Percentiles rank a stretch among this genome's conserved stretches.
Conservation (phyloP, 2,113 vertebrate species). For the Carollia perspicillata region DNA sequence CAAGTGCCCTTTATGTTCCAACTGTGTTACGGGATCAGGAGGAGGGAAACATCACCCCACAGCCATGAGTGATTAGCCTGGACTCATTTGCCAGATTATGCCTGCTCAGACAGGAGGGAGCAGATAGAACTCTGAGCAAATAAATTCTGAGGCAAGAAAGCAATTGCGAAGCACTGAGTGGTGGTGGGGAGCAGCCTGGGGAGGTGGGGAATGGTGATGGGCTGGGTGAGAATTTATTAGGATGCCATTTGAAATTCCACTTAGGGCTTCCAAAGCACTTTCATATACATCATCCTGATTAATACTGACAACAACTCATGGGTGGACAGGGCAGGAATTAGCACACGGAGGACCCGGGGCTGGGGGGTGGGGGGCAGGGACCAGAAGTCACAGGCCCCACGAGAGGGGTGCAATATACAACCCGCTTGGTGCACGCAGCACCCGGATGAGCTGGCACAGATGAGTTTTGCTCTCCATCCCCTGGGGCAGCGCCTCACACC, state of each 20-base stretch:
- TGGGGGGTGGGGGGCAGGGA: neutral
- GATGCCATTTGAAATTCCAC: neutral
- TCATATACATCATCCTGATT: neutral
- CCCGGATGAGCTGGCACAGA: accelerated
- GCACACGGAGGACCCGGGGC: neutral
- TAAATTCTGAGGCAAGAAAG: neutral
- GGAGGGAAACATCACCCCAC: accelerated
- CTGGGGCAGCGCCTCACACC: accelerated
- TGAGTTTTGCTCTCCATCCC: neutral
- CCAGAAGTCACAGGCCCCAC: neutral
- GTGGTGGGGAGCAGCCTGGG: neutral
- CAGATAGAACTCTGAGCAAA: neutral
- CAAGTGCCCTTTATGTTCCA: neutral
- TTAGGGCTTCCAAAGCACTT: neutral
- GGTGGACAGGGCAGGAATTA: neutral
- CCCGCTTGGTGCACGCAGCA: accelerated
- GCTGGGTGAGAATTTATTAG: neutral
- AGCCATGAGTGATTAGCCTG: neutral
- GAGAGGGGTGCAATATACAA: accelerated
- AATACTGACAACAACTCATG: neutral
- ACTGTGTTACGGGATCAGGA: too few species aligned
- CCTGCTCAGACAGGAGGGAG: accelerated
- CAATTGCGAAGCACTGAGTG: accelerated
- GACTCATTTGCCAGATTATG: too few species aligned
- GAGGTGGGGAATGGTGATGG: accelerated